Conservation (phyloP, 2,113 vertebrate genomes). For the Larimichthys crocea region DNA sequence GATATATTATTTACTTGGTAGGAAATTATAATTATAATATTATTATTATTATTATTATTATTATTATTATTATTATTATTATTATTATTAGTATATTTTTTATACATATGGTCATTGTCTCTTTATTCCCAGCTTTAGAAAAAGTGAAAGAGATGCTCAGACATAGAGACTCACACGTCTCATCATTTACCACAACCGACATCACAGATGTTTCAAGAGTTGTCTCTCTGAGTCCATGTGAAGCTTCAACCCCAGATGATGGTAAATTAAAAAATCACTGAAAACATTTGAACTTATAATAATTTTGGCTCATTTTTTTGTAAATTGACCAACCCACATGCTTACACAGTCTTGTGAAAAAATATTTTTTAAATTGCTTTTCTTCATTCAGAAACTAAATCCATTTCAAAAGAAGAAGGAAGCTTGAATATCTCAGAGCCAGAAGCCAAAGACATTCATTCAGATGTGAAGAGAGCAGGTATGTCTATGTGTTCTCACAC, state of each 20-base stretch:
- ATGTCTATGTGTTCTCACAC: too few species aligned
- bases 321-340: background rate
- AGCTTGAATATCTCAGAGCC: background rate
- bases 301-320: background rate
- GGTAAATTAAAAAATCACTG: slow-evolving; percentile 38
- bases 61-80: background rate
- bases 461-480: background rate
- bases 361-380: background rate
- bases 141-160: slow-evolving; percentile 35
- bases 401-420: background rate
- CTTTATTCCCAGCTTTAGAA: slow-evolving; percentile 43
- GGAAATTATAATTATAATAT: too few species aligned
- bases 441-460: background rate
- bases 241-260: slow-evolving; percentile 30
- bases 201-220: background rate
- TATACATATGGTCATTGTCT: background rate
- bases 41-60: background rate
- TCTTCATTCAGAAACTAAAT: background rate
- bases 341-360: background rate
- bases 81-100: background rate
- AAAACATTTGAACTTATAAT: too few species aligned
- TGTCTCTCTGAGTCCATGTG: background rate
- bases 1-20: background rate
- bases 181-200: background rate
- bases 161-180: background rate